Evolutionary conservation across 2,113 vertebrate species (phyloP), one percentile per base, ranked within the genome.

Genomic region (Aleadryas rufinucha): DNA sequence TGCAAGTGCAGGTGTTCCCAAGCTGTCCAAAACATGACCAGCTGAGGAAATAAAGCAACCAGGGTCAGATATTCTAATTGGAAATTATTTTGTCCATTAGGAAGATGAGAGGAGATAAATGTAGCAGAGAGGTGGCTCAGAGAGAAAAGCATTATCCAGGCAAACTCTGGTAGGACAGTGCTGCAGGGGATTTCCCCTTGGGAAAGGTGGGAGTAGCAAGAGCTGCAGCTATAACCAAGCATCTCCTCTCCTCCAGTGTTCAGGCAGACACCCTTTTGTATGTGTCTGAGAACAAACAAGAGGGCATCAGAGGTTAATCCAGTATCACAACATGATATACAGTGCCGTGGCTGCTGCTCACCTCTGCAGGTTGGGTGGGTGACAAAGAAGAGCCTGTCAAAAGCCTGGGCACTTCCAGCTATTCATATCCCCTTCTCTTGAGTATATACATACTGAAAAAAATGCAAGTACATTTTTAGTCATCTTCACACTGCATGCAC

Each of bases 401-500:
- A 83, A 50, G 11, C 69, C 63, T 39, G 26, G 37, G 28, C 23
- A 24, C 45, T 77, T 71, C 4, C 35, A 79, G 42, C 24, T 80
- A 53, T 47, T 66, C 63, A 17, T 22, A 35, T 42, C 33, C 39
- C 30, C 19, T 80, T 69, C 49, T 41, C 53, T 54, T 15, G 24
- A 86, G 47, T 59, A 33, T 53, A 39, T 44, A 70, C 35, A 27
- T 14, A 31, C 45, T 66, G 33, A 19, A 54, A 77, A 88, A 88
- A 79, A 85, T 30, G 42, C 50, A 89, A 92, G 64, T 11, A 49
- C 11, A 12, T 42, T 90, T 96, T 93, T 90, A 96, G 88, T 89
- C 88, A 80, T 93, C 75, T 90, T 96, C 95, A 90, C 89, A 59
- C 83, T 18, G 47, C 61, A 68, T 56, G 33, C 81, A 75, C 27